Percentiles rank a stretch among this genome's conserved stretches.
Conservation (phyloP, 1,140 invertebrate species). For the Medauroidea extradentata region DNA sequence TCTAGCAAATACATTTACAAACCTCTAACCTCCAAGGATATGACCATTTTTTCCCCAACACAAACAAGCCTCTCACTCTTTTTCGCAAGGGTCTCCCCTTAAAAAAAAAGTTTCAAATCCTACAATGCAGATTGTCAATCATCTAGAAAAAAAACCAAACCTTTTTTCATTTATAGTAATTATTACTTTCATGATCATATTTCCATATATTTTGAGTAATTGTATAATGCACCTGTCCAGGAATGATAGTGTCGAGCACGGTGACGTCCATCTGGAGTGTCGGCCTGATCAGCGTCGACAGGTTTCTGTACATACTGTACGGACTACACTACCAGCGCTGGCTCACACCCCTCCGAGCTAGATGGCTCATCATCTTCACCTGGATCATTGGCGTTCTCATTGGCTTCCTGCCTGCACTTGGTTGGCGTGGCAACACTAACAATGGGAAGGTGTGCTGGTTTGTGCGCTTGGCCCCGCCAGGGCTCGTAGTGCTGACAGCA, state of each 20-base stretch:
- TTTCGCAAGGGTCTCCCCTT: not conserved
- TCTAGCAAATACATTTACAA: too few species aligned
- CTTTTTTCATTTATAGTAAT: too few species aligned
- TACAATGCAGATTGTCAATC: not conserved
- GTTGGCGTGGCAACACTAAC: constrained; percentile 47
- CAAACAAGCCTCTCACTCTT: too few species aligned
- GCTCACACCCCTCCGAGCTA: constrained; percentile 48
- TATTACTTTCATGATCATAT: too few species aligned
- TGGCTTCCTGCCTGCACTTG: constrained; percentile 50
- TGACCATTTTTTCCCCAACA: too few species aligned
- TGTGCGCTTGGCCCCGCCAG: constrained; percentile 45
- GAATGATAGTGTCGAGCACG: constrained; percentile 51
- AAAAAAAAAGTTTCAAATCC: not conserved
- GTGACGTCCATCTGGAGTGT: constrained; percentile 55
- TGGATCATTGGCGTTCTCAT: constrained; percentile 51
- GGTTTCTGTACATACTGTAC: constrained; percentile 54
- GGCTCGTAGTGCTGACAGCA: constrained; percentile 47
- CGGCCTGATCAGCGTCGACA: constrained; percentile 51
- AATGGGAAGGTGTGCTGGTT: constrained; percentile 47
- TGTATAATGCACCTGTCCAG: too few species aligned
- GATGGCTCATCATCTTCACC: constrained; percentile 45
- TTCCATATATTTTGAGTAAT: too few species aligned
- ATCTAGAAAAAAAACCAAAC: not conserved
- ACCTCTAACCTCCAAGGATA: too few species aligned
- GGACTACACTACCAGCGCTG: constrained; percentile 52